Percentiles rank a stretch among this genome's conserved stretches.
Evolutionary conservation across 2,888 invertebrate species (phyloP).

Genomic region (Vandiemenella viatica): DNA sequence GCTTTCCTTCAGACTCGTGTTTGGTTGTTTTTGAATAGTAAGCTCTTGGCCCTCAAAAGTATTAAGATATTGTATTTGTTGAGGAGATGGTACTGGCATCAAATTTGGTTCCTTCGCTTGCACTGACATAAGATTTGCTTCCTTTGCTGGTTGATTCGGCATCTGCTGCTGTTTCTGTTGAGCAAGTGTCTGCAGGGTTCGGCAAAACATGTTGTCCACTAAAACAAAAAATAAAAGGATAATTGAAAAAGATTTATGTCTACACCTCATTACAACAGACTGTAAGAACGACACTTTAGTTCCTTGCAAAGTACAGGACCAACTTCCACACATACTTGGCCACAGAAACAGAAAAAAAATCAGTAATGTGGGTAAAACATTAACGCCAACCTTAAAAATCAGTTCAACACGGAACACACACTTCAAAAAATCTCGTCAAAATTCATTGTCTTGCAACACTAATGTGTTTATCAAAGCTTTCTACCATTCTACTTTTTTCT

Average conservation of each 20-base stretch:
- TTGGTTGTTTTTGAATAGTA: slow-evolving; percentile 90
- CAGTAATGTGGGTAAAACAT: too few relatives aligned
- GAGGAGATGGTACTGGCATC: slow-evolving; percentile 91
- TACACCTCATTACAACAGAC: too few relatives aligned
- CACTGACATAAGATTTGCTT: slow-evolving; percentile 83
- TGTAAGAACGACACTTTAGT: not conserved
- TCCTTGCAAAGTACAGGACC: too few relatives aligned
- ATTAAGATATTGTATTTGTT: slow-evolving; percentile 90
- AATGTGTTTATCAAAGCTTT: too few relatives aligned
- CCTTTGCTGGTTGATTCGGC: slow-evolving; percentile 38
- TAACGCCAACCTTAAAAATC: too few relatives aligned
- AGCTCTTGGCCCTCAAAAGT: slow-evolving; percentile 92
- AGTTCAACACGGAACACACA: too few relatives aligned
- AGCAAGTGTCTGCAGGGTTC: slow-evolving; percentile 45
- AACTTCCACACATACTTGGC: too few relatives aligned
- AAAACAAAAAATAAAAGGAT: slow-evolving; percentile 20
- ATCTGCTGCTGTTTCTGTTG: slow-evolving; percentile 39
- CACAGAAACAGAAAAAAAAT: too few relatives aligned
- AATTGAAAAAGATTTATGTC: not conserved
- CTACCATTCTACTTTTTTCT: too few relatives aligned
- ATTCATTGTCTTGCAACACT: too few relatives aligned
- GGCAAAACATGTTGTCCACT: slow-evolving; percentile 47
- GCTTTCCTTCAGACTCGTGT: slow-evolving; percentile 65
- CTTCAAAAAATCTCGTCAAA: too few relatives aligned
- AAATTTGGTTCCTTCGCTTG: slow-evolving; percentile 75